Evolutionary conservation across 1,140 invertebrate genomes (phyloP), one percentile per base, ranked within the genome.

Genomic region (Cotesia chilonis): DNA sequence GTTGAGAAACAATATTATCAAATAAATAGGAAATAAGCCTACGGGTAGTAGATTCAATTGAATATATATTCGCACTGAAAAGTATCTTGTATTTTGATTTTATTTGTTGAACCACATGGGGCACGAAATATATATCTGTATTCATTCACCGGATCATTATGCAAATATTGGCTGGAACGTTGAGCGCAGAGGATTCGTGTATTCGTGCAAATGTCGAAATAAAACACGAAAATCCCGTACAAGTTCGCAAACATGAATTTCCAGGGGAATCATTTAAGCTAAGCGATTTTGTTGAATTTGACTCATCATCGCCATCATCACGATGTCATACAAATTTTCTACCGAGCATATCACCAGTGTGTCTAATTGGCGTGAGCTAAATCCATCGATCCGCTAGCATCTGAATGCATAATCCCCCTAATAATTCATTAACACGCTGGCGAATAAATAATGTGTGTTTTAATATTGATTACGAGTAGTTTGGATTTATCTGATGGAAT

Each of bases 81-180:
- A 57, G 20, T 57, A 12, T 36, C 5, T 12, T 9, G 59, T 60
- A 60, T 60, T 60, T 60, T 60, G 4, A 47, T 10, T 28, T 12
- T 17, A 60, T 60, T 60, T 20, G 59, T 60, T 60, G 36, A 60
- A 20, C 59, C 28, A 36, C 54, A 55, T 55, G 54, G 54, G 54
- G 54, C 54, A 14, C 54, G 54, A n/a, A 17, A 60, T 60, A 60
- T 28, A 60, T 28, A 28, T 28, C 28, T 36, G 59, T 60, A 60
- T 47, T 9, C 41, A 10, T 47, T 47, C 28, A 20, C 9, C 9
- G 12, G 59, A 5, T 60, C 59, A 60, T 60, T 60, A 60, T 60
- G 59, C 59, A 60, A 60, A 60, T 60, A 35, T 36, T 35, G 59
- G 10, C 6, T 35, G 59, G 17, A 60, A 35, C 59, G 10, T 60